Percentiles rank a stretch among this genome's conserved stretches.
Evolutionary conservation across 2,797 vertebrate genomes (phyloP).

Genomic region (Pseudochaenichthys georgianus): DNA sequence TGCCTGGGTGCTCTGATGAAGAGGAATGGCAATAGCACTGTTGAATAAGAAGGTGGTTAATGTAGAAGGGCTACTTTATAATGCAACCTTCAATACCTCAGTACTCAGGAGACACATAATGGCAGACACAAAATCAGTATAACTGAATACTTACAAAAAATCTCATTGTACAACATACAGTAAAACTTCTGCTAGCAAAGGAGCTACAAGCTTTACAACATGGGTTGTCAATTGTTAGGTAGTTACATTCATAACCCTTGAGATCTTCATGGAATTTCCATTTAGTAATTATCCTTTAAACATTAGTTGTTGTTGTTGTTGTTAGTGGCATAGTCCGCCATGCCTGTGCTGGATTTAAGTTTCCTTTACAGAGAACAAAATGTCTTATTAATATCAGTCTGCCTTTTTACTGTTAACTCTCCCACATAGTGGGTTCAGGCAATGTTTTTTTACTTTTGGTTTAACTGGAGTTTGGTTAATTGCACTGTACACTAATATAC

Average conservation of each 20-base stretch:
- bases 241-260: background rate
- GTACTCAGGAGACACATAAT: conserved; percentile 4
- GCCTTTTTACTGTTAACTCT: background rate
- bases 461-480: background rate
- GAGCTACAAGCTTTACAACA: background rate
- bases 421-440: background rate
- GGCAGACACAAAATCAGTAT: conserved; percentile 14
- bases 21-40: conserved; percentile 79
- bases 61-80: conserved; percentile 39
- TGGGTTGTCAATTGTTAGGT: background rate
- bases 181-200: background rate
- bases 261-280: background rate
- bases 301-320: background rate
- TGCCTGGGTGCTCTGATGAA: conserved; percentile 89
- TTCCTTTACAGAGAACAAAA: background rate
- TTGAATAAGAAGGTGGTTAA: conserved; percentile 50
- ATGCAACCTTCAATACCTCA: conserved; percentile 22
- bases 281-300: background rate
- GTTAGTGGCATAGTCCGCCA: background rate
- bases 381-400: background rate
- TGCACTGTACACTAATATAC: background rate
- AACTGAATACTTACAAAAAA: conserved; percentile 10
- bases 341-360: background rate
- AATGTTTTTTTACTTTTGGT: background rate
- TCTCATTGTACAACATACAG: background rate